phyloP scores from a whole-genome alignment of 2,113 vertebrate species.

The Archocentrus centrarchus region DNA sequence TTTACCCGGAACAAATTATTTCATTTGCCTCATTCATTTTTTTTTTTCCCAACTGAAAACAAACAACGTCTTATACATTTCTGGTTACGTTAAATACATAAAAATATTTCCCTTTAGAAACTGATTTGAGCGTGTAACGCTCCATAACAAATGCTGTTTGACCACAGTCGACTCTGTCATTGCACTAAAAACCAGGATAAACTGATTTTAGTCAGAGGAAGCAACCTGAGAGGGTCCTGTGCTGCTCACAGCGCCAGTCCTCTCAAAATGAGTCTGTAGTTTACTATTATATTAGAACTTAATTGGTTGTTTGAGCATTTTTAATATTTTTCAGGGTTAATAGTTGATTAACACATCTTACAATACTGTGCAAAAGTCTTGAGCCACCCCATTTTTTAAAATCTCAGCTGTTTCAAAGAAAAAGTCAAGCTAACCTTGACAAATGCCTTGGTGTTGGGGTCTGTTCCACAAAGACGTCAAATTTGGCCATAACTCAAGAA shows the following conservation, averaged over 20 bases:
- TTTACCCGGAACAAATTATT: not conserved
- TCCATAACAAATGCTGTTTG: not conserved
- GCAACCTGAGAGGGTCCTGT: not conserved
- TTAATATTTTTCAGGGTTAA: not conserved
- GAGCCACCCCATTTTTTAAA: too few species aligned
- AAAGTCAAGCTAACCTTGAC: too few species aligned
- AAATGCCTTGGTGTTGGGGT: too few species aligned
- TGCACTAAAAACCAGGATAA: not conserved
- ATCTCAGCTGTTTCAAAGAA: too few species aligned
- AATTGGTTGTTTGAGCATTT: not conserved
- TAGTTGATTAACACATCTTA: slow-evolving; percentile 5
- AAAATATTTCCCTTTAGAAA: not conserved
- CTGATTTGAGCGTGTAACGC: not conserved
- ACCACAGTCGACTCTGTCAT: not conserved
- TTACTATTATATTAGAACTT: not conserved
- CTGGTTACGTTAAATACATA: not conserved
- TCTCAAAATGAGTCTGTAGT: not conserved
- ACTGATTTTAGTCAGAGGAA: not conserved
- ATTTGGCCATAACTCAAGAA: too few species aligned
- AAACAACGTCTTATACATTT: not conserved
- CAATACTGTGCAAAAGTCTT: not conserved
- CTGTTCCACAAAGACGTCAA: too few species aligned
- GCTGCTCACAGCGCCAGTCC: not conserved
- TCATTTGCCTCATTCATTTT: not conserved
- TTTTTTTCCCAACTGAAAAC: not conserved